Evolutionary conservation across 2,113 vertebrate species (phyloP).

Genomic region (Varanus salvator): DNA sequence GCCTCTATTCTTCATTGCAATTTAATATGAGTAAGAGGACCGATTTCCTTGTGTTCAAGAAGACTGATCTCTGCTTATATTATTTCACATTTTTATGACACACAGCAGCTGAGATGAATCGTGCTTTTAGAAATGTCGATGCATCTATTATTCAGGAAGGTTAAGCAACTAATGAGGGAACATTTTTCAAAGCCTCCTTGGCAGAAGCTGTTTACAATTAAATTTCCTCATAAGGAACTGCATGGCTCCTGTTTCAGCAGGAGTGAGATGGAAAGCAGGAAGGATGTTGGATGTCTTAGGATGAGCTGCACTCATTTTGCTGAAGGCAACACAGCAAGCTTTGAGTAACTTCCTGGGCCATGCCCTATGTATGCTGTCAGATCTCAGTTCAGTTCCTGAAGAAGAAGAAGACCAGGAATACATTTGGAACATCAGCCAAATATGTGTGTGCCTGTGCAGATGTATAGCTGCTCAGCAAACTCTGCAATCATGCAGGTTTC

Average conservation of each 20-base stretch:
- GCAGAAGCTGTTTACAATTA: conserved; percentile 28
- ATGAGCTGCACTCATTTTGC: conserved; percentile 29
- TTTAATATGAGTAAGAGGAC: conserved; percentile 30
- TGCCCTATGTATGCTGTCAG: not conserved
- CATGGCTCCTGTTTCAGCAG: not conserved
- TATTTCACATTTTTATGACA: conserved; percentile 34
- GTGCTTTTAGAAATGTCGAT: conserved; percentile 25
- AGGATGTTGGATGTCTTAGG: conserved; percentile 47
- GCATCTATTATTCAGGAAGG: conserved; percentile 56
- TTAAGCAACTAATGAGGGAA: conserved; percentile 52
- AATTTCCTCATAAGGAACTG: conserved; percentile 22
- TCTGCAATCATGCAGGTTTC: not conserved
- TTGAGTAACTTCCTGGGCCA: too few relatives aligned
- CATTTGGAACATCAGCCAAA: not conserved
- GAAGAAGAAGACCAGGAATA: not conserved
- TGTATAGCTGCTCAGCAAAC: not conserved
- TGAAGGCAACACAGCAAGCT: conserved; percentile 40
- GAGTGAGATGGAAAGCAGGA: not conserved
- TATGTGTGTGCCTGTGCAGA: not conserved
- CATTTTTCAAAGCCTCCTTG: conserved; percentile 50
- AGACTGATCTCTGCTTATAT: conserved; percentile 32
- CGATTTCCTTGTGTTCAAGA: conserved; percentile 34
- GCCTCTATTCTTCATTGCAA: conserved; percentile 31
- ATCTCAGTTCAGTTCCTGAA: not conserved
- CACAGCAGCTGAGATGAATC: conserved; percentile 38